Conservation (phyloP, 2,113 vertebrate species). For the Erinaceus europaeus region DNA sequence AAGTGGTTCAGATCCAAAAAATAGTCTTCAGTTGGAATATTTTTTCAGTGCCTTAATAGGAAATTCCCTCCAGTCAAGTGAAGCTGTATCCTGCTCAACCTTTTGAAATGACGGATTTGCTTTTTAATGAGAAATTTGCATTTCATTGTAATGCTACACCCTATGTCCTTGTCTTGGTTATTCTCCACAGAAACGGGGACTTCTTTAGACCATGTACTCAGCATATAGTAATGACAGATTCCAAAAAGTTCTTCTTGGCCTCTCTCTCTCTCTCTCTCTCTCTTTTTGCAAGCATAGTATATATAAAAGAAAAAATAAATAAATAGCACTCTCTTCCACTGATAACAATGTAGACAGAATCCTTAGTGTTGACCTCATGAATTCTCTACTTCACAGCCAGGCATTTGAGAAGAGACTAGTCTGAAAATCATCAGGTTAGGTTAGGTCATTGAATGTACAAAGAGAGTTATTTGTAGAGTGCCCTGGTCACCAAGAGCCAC, state of each 20-base stretch:
- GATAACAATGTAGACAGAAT: neutral
- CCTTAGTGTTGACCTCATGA: neutral
- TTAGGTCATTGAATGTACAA: neutral
- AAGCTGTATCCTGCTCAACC: constrained; percentile 21
- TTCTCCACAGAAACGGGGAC: neutral
- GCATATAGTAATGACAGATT: neutral
- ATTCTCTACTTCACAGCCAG: neutral
- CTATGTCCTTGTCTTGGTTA: constrained; percentile 41
- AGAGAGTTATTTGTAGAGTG: neutral
- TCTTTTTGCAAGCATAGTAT: neutral
- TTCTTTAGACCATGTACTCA: neutral
- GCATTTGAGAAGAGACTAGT: neutral
- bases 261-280: too few species aligned
- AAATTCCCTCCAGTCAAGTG: constrained; percentile 1
- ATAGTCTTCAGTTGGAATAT: neutral
- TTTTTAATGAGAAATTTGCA: constrained; percentile 63
- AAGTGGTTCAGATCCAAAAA: constrained; percentile 27
- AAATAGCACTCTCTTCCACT: neutral
- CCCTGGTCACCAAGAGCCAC: neutral
- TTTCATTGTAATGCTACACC: constrained; percentile 44
- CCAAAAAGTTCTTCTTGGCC: constrained; percentile 37
- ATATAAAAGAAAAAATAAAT: neutral
- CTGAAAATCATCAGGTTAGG: too few species aligned
- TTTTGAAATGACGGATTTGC: constrained; percentile 57
- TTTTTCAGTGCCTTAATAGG: constrained; percentile 21